phyloP scores from a whole-genome alignment of 92 coral and sea anemone genomes.

The Epizoanthus rinbou region DNA sequence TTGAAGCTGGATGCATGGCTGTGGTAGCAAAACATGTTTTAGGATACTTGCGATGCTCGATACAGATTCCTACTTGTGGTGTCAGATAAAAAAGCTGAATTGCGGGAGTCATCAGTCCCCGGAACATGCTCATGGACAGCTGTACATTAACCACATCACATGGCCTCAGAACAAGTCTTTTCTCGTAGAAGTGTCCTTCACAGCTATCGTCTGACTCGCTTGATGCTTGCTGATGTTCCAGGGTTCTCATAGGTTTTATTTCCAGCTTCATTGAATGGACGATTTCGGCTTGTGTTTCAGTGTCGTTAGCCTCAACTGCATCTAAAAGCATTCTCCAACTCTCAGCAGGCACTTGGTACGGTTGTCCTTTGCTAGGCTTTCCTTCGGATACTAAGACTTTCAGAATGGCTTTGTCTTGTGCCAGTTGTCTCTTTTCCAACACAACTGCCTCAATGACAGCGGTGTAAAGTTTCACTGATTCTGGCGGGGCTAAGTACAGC shows the following conservation, averaged over 20 bases:
- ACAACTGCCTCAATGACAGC: neutral
- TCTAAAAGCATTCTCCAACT: slow-evolving; percentile 54
- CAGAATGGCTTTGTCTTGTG: slow-evolving; percentile 5
- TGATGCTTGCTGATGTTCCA: neutral
- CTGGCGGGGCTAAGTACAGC: slow-evolving; percentile 55
- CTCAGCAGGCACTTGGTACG: slow-evolving; percentile 40
- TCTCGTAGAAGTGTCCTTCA: slow-evolving; percentile 66
- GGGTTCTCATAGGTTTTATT: neutral
- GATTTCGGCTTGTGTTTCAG: neutral
- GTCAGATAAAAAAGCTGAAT: slow-evolving; percentile 79
- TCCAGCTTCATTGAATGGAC: slow-evolving; percentile 18
- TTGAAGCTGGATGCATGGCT: slow-evolving; percentile 64
- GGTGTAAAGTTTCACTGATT: neutral
- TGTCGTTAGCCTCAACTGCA: slow-evolving; percentile 39
- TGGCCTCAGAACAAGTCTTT: slow-evolving; percentile 51
- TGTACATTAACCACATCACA: slow-evolving; percentile 73
- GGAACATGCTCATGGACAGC: slow-evolving; percentile 59
- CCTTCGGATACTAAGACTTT: neutral
- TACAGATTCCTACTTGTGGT: slow-evolving; percentile 66
- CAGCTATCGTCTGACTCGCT: neutral
- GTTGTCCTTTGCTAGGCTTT: neutral
- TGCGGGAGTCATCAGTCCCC: slow-evolving; percentile 74
- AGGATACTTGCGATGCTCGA: slow-evolving; percentile 86
- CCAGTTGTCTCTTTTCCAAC: neutral
- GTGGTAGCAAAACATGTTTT: slow-evolving; percentile 75